phyloP scores from a whole-genome alignment of 2,797 vertebrate genomes.

The Poliocrania exsul region DNA sequence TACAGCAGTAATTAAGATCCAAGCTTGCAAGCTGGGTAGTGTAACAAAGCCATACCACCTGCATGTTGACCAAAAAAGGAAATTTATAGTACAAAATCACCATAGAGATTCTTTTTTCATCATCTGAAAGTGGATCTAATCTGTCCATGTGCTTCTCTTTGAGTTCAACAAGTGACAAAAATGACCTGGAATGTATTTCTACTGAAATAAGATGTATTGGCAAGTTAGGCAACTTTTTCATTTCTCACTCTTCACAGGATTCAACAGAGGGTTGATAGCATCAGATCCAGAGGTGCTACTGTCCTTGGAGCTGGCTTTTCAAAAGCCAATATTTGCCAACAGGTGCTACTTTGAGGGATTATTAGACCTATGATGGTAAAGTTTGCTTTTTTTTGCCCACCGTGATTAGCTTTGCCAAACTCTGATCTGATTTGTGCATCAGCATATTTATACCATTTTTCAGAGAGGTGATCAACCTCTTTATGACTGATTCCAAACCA shows the following conservation, averaged over 20 bases:
- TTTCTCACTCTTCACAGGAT: background rate
- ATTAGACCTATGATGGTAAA: background rate
- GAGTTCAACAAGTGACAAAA: background rate
- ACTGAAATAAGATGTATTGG: background rate
- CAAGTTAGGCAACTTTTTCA: background rate
- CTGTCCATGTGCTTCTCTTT: background rate
- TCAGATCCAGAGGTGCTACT: background rate
- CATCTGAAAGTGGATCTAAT: background rate
- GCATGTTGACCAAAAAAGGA: background rate
- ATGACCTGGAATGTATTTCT: background rate
- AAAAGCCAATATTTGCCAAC: background rate
- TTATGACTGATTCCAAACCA: background rate
- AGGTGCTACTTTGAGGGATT: background rate
- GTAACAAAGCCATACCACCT: background rate
- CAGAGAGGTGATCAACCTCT: background rate
- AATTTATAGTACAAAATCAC: background rate
- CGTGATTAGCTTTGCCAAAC: background rate
- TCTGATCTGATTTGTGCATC: background rate
- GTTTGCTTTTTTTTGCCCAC: background rate
- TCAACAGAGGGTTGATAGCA: background rate
- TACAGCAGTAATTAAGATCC: background rate
- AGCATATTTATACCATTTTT: background rate
- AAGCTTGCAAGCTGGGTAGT: background rate
- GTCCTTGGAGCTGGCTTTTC: background rate
- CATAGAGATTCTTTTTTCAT: background rate